A percentile compares a stretch with the other conserved stretches of the same genome.
phyloP scores from a whole-genome alignment of 2,113 vertebrate species.

The cattle (Bos taurus) region DNA sequence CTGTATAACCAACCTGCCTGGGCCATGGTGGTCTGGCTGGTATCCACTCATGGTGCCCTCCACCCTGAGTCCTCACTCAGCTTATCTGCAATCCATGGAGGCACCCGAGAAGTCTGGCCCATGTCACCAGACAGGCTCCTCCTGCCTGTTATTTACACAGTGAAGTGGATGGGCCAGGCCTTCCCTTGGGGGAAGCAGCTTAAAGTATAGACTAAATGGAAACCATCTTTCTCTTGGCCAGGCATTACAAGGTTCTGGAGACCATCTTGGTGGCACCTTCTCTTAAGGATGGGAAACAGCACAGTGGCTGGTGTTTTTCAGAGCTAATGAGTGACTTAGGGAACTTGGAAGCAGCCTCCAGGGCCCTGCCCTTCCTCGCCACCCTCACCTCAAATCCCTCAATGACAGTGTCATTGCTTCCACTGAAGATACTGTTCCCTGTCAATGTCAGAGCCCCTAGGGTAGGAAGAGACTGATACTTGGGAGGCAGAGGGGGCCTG shows the following conservation, averaged over 20 bases:
- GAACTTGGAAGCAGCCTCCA: neutral
- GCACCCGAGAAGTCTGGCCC: neutral
- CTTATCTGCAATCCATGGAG: slow-evolving; percentile 31
- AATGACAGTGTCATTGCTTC: slow-evolving; percentile 1
- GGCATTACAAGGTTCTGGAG: slow-evolving; percentile 34
- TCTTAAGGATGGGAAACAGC: slow-evolving; percentile 13
- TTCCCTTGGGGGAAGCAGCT: neutral
- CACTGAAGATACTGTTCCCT: neutral
- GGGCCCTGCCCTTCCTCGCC: neutral
- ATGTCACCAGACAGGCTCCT: neutral
- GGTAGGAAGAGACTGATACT: neutral
- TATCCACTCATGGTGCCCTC: neutral
- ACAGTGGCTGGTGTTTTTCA: neutral
- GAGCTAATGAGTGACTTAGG: slow-evolving; percentile 32
- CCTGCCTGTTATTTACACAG: neutral
- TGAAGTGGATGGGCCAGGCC: neutral
- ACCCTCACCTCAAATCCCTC: neutral
- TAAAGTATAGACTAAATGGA: slow-evolving; percentile 18
- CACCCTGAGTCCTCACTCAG: slow-evolving; percentile 3
- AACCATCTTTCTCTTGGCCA: slow-evolving; percentile 6
- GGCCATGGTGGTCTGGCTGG: slow-evolving; percentile 39
- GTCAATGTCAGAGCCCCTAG: neutral
- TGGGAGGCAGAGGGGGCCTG: neutral
- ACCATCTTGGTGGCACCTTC: neutral
- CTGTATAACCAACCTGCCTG: slow-evolving; percentile 32